Base-by-base conservation (phyloP, 2,113 vertebrate genomes). In the Ascaphus truei region DNA sequence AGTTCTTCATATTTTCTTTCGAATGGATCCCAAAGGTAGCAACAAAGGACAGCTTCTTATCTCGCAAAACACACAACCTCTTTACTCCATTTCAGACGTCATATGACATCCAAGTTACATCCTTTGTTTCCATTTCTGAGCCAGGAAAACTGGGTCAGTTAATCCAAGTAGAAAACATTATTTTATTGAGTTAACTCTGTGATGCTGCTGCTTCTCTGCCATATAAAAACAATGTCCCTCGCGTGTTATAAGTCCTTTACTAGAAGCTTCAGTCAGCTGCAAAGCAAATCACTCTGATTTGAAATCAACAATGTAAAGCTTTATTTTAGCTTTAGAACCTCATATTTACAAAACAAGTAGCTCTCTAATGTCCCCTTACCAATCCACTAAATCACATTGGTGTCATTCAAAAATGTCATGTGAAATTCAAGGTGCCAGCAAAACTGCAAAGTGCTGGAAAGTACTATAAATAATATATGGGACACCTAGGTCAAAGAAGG, bases 91-190 rank as follows among this genome's bases (percentile, higher is more conserved):
- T 77, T 68, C 18, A 26, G 57, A 75, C 0, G 0, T 75, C 77
- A 71, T 75, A 66, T 64, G 33, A 39, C 10, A 68, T 78, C 75
- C 73, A 76, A 73, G 67, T 69, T 61, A 29, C 68, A 72, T 78
- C 27, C 53, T 82, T 84, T 76, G 63, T 86, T 77, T 80, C 79
- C 77, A 58, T 20, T 22, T 52, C 75, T 69, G 80, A 82, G 73
- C 84, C 77, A 79, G 72, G 68, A 72, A 86, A 89, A 87, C 77
- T 86, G 79, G 86, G 88, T 88, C 88, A 84, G 82, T 78, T 85
- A 86, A 86, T 77, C 80, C 81, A 85, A 84, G 86, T 85, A 88
- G 84, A 89, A 89, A 84, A 82, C 80, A 85, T 81, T 79, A 71
- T 81, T 86, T 85, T 82, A 86, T 82, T 80, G 82, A 80, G 77